These are phyloP conservation scores for Chauna torquata DNA, from an alignment of 2,113 vertebrate genomes.

Conservation along the genomic window DNA sequence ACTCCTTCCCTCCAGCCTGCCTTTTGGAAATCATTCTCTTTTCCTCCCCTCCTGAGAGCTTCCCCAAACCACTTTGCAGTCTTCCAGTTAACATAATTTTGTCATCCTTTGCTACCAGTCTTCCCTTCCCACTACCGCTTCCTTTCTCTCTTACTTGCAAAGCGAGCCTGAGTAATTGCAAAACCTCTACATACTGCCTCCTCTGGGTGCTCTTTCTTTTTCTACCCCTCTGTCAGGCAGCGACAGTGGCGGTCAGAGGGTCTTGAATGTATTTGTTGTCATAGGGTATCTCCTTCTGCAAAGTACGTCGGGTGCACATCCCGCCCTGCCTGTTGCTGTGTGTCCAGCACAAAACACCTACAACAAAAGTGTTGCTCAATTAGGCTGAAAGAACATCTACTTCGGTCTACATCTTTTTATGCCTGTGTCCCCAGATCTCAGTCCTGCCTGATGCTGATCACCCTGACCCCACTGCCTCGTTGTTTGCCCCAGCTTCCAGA, in stretches of 20 bases:
- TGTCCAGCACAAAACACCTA: accelerated
- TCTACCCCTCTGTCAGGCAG: background rate
- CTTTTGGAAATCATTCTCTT: constrained; percentile 1
- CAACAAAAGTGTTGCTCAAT: background rate
- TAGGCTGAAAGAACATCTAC: background rate
- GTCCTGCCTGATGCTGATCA: background rate
- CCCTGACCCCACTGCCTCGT: accelerated
- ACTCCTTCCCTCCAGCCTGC: background rate
- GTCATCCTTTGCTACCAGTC: background rate
- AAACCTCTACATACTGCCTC: background rate
- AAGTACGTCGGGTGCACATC: accelerated
- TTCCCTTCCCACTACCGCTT: background rate
- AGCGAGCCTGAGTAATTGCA: background rate
- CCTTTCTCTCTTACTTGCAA: background rate
- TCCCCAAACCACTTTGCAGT: accelerated
- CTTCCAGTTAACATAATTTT: background rate
- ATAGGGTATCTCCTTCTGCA: background rate
- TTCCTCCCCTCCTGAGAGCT: background rate
- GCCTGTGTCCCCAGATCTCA: background rate
- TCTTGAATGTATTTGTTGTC: background rate
- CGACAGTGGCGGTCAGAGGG: background rate
- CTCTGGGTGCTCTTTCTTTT: background rate
- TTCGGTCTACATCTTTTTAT: background rate
- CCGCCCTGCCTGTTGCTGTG: background rate
- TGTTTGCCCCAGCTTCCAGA: background rate